phyloP scores from a whole-genome alignment of 2,888 invertebrate species.

The Hirtodrosophila confusa region DNA sequence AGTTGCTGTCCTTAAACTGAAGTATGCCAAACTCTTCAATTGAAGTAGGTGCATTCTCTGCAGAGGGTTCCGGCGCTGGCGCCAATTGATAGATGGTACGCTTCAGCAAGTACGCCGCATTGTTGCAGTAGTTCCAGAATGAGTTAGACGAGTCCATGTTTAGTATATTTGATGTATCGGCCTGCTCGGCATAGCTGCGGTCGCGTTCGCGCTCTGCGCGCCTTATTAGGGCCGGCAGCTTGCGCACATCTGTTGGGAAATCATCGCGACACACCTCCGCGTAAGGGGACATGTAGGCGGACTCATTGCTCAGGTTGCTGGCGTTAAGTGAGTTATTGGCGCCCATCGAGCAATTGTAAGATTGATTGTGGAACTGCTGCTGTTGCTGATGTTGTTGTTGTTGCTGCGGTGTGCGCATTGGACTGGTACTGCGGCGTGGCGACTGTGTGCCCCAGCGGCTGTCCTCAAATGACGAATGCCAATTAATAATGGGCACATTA shows the following conservation, averaged over 20 bases:
- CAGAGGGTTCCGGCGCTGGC: conserved; percentile 76
- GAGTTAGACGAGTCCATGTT: conserved; percentile 78
- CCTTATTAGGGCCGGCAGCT: conserved; percentile 66
- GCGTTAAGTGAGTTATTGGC: conserved; percentile 74
- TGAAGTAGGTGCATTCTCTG: conserved; percentile 78
- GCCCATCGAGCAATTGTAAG: conserved; percentile 71
- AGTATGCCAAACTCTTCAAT: conserved; percentile 81
- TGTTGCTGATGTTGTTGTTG: conserved; percentile 43
- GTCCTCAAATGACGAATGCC: conserved; percentile 84
- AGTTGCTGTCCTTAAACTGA: conserved; percentile 81
- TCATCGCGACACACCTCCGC: conserved; percentile 82
- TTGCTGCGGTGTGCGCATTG: conserved; percentile 58
- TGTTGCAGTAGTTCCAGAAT: conserved; percentile 84
- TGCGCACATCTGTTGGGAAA: conserved; percentile 85
- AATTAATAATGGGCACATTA: conserved; percentile 77
- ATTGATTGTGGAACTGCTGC: conserved; percentile 48
- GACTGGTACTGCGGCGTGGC: conserved; percentile 76
- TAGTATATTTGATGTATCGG: conserved; percentile 67
- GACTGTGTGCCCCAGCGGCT: conserved; percentile 81
- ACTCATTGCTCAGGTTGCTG: conserved; percentile 74
- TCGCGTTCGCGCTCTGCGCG: conserved; percentile 77
- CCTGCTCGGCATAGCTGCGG: conserved; percentile 69
- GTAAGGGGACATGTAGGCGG: conserved; percentile 80
- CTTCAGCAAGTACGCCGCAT: conserved; percentile 81
- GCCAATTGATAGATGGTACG: conserved; percentile 83